Base-by-base conservation (phyloP, 2,888 invertebrate species). In the Drosophila diplacantha region DNA sequence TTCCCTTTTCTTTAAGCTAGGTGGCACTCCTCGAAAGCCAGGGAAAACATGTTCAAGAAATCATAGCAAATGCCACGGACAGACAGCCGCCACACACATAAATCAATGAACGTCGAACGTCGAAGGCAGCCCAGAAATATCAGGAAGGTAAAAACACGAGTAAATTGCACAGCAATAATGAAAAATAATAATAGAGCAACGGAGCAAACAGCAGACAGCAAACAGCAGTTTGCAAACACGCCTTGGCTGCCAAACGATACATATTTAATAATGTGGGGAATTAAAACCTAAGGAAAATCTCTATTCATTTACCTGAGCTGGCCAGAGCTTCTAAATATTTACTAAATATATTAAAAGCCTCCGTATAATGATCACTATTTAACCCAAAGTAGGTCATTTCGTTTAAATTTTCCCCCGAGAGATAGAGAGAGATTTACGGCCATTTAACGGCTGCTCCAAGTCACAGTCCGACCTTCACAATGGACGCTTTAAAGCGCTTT, bases 171-270 rank as follows among this genome's bases (percentile, higher is more conserved):
- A 59, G 52, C 67, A 73, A 74, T 69, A 73, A 74, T 62, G 37
- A 18, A 31, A 53, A 71, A 74, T 80, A 80, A 80, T 77, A 63
- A 69, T 43, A 70, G 70, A 64, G 34, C 35, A 57, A 14, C 20
- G 26, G 31, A 35, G 47, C 34, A 61, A 47, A 44, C 43, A 44
- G 24, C 37, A 58, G 31, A 39, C 39, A 14, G 20, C 50, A 54
- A 56, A 59, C 39, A 35, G 16, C 41, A 37, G 49, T 56, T 35
- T 20, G 39, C 50, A 53, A 55, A 41, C 62, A 53, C 58, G 60
- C 63, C 61, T 64, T 46, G 14, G 12, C 18, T 24, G 39, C 29
- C n/a, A 50, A 29, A 29, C 69, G 35, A 37, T 50, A 49, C 43
- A 65, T 37, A 41, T 41, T 52, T 51, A 71, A 69, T 71, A 68